Conservation (phyloP, 2,113 vertebrate genomes). For the Orthonyx spaldingii region DNA sequence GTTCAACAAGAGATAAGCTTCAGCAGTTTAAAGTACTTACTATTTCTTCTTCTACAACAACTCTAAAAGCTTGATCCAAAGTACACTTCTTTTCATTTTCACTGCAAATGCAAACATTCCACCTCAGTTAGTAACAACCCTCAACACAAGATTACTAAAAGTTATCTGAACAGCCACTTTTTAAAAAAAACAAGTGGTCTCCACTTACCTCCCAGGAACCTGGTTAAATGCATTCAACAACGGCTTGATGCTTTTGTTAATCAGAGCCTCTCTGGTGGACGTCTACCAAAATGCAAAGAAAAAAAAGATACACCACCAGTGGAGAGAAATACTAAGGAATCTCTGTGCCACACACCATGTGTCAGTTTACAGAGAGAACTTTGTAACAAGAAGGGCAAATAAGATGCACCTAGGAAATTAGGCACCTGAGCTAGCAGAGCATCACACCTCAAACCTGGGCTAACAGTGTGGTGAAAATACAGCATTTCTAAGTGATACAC, state of each 20-base stretch:
- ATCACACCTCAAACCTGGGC: not conserved
- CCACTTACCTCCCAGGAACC: conserved; percentile 86
- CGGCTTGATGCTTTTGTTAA: conserved; percentile 80
- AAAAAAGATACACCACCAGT: not conserved
- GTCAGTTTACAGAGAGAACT: not conserved
- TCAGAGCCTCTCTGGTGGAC: conserved; percentile 81
- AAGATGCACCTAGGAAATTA: not conserved
- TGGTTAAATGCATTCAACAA: conserved; percentile 83
- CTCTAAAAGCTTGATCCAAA: conserved; percentile 91
- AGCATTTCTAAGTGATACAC: not conserved
- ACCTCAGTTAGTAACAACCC: not conserved
- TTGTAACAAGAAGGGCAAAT: not conserved
- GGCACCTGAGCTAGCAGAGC: rapidly evolving
- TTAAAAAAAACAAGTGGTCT: not conserved
- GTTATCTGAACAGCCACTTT: not conserved
- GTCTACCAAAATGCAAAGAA: conserved; percentile 70
- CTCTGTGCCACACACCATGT: rapidly evolving
- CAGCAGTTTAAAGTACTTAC: conserved; percentile 74
- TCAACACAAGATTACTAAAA: not conserved
- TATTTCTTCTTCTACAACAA: conserved; percentile 91
- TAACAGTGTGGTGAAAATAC: rapidly evolving
- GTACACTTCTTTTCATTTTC: conserved; percentile 96
- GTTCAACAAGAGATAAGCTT: not conserved
- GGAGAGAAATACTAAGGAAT: not conserved
- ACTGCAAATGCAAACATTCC: conserved; percentile 73